Base-by-base conservation (phyloP, 2,797 vertebrate species). In the Heteromormyrus szaboi region DNA sequence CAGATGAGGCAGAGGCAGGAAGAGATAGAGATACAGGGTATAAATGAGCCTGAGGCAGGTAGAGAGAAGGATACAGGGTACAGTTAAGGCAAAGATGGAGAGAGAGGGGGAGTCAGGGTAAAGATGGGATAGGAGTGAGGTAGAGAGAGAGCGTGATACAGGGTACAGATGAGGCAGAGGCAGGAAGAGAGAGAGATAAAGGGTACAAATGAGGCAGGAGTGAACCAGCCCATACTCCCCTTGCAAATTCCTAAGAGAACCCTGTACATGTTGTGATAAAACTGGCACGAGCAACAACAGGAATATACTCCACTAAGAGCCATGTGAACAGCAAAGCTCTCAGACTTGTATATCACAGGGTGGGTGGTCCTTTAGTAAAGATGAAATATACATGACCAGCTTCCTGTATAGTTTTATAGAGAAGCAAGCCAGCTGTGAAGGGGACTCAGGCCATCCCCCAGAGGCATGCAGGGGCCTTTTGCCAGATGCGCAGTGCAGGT, bases 251-350 rank as follows among this genome's bases (percentile, higher is more conserved):
- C 22, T 17, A 79, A 83, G 19, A 29, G 88, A n/a, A 33, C 46
- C 56, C 25, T 85, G 56, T 37, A 46, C 46, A 85, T 50, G 2
- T 89, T 89, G 25, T 29, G 81, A 85, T 88, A 88, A 50, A 84
- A 54, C 88, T 4, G 14, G 22, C 81, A 84, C 12, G 76, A 88
- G 50, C 56, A 50, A 29, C 54, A 62, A 17, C 8, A 33, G 81
- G 41, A 85, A 84, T 33, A 29, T 85, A 85, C 44, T 54, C 53
- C 4, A 25, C 54, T 51, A 59, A 85, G 54, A 59, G 79, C 46
- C 41, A 65, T 11, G 62, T 83, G 59, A 62, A 65, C 72, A 53
- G 88, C 88, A 88, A n/a, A 53, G 53, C 54, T 88, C 54, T 59
- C 4, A 41, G 81, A 12, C 46, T n/a, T 53, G 22, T 33, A 65